Conservation (phyloP, 2,888 invertebrate species). For the Diadegma fenestrale region DNA sequence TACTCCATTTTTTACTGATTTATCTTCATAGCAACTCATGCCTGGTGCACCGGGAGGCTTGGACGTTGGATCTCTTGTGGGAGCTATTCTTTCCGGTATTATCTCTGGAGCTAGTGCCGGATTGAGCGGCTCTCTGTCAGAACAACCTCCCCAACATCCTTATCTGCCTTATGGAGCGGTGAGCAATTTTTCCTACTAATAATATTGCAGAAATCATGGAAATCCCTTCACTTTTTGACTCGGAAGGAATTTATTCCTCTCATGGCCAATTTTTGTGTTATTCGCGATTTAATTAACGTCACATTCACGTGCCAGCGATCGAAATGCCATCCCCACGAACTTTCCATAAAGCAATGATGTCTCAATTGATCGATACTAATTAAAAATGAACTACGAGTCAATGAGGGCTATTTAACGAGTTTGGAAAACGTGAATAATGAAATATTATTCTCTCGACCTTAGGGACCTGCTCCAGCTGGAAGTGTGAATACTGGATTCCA, state of each 20-base stretch:
- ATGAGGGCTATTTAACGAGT: not conserved
- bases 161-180: slow-evolving; percentile 64
- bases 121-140: slow-evolving; percentile 72
- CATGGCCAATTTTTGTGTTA: no score
- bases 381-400: not conserved
- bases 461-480: slow-evolving; percentile 64
- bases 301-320: no score
- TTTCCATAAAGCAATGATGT: not conserved
- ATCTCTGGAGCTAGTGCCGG: slow-evolving; percentile 81
- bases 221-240: no score
- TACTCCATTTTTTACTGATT: slow-evolving; percentile 14
- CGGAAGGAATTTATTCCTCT: no score
- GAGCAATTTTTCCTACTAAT: slow-evolving; percentile 33
- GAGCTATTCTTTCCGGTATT: slow-evolving; percentile 79
- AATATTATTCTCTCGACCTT: not conserved
- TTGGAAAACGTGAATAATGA: not conserved
- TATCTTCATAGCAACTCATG: slow-evolving; percentile 73
- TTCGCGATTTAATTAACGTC: no score
- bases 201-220: no score
- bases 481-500: slow-evolving; percentile 56
- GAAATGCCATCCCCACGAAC: no score
- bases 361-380: not conserved
- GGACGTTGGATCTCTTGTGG: slow-evolving; percentile 78
- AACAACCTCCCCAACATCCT: not conserved
- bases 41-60: slow-evolving; percentile 71